A percentile compares a stretch with the other conserved stretches of the same genome.
Evolutionary conservation across 2,888 invertebrate genomes (phyloP).

Genomic region (Orthosia gracilis): DNA sequence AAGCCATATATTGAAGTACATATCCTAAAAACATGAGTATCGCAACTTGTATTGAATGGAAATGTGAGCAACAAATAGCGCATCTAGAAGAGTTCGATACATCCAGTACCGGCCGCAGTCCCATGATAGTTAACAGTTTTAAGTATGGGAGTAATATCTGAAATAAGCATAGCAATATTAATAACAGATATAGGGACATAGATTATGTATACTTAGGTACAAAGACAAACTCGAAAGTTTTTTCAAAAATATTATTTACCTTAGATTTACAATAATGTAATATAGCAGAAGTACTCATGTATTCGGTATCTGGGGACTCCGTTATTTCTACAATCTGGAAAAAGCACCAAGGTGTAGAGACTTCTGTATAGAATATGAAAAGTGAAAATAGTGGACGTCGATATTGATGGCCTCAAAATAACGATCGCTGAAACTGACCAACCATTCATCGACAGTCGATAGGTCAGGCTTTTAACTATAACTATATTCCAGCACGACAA

Average conservation of each 20-base stretch:
- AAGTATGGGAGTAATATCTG: constrained; percentile 95
- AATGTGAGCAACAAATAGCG: constrained; percentile 92
- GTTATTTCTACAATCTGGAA: constrained; percentile 93
- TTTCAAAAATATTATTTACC: constrained; percentile 75
- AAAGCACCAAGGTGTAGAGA: constrained; percentile 10
- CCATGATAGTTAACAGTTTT: constrained; percentile 94
- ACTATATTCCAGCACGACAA: background rate
- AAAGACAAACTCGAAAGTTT: background rate
- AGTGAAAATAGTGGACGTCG: background rate
- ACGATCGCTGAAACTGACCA: background rate
- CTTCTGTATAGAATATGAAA: background rate
- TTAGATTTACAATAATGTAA: constrained; percentile 96
- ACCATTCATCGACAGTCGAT: background rate
- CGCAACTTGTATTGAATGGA: constrained; percentile 93
- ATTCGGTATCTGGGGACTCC: constrained; percentile 93
- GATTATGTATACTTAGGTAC: too few species aligned
- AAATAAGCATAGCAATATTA: constrained; percentile 61
- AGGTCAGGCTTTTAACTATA: background rate
- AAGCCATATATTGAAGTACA: constrained; percentile 94
- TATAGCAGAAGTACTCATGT: constrained; percentile 94
- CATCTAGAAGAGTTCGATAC: constrained; percentile 91
- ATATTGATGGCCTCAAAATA: background rate
- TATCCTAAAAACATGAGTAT: constrained; percentile 94
- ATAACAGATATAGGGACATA: background rate
- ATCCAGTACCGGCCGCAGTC: constrained; percentile 94